A percentile compares a stretch with the other conserved stretches of the same genome.
Conservation (phyloP, 2,797 vertebrate species). For the Cyclopterus lumpus region DNA sequence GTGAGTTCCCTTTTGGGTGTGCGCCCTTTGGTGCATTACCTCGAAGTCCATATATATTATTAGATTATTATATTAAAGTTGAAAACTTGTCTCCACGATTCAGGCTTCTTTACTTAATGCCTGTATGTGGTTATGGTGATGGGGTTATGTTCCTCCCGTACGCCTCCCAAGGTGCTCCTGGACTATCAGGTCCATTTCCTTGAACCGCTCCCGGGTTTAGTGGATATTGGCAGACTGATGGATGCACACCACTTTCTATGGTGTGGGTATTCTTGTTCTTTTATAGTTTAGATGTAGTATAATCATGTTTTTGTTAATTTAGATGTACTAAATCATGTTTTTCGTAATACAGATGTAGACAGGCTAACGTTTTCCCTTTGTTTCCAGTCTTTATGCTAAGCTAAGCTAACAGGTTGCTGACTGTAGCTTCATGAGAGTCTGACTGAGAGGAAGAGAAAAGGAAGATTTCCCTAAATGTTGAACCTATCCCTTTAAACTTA, state of each 20-base stretch:
- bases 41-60: too few species aligned
- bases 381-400: not conserved
- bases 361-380: too few species aligned
- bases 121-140: too few species aligned
- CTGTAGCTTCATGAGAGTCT: not conserved
- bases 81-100: too few species aligned
- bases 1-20: too few species aligned
- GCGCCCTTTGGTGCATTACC: too few species aligned
- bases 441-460: not conserved
- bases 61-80: too few species aligned
- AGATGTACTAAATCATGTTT: not conserved
- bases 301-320: not conserved
- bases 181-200: not conserved
- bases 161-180: not conserved
- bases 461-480: not conserved
- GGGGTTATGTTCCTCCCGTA: not conserved
- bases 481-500: not conserved
- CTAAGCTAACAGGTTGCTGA: not conserved
- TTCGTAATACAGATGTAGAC: not conserved
- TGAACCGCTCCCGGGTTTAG: rapidly evolving
- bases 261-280: not conserved
- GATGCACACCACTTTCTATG: not conserved
- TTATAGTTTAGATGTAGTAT: too few species aligned
- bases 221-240: rapidly evolving
- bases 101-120: too few species aligned